Base-by-base conservation (phyloP, 1,140 invertebrate genomes). In the Sinella curviseta region DNA sequence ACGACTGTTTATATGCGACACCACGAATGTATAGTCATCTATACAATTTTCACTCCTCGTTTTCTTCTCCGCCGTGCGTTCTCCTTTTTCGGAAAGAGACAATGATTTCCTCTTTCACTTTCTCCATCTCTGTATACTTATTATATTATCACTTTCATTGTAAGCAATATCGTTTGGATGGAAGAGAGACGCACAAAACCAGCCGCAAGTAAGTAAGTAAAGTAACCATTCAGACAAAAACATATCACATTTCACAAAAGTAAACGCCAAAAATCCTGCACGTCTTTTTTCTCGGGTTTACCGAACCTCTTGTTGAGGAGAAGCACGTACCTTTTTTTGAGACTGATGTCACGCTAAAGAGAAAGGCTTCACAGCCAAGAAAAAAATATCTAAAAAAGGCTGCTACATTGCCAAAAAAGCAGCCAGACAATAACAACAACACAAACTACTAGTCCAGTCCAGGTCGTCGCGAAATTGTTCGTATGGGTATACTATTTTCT, bases 1-100 rank as follows among this genome's bases (percentile, higher is more conserved):
- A 70, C n/a, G 65, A 48, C 39, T 70, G 57, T 60, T 17, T 60
- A 60, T 60, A 60, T 48, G 39, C 39, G 39, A 48, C 39, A 48
- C 8, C 39, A 12, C 8, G 39, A 48, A 48, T 8, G 39, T 48
- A 48, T n/a, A n/a, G n/a, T n/a, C n/a, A n/a, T n/a, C n/a, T n/a
- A 20, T 48, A 48, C 8, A 8, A 65, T 65, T 65, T 65, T 65
- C 57, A 26, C 26, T 65, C 57, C 57, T 65, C 57, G 57, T 70
- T 70, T 70, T 70, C 65, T 48, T 20, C 20, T 20, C 20, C 20
- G 8, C 39, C 39, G 39, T 48, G 8, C 57, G 8, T n/a, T 60
- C 57, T 60, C 57, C 39, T 60, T n/a, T 60, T 60, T 16, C 57
- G 24, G 39, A 48, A 20, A 48, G 39, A 48, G 8, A 48, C 8